A percentile compares a stretch with the other conserved stretches of the same genome.
Evolutionary conservation across 1,140 invertebrate species (phyloP).

Genomic region (Rhopalosiphum maidis): DNA sequence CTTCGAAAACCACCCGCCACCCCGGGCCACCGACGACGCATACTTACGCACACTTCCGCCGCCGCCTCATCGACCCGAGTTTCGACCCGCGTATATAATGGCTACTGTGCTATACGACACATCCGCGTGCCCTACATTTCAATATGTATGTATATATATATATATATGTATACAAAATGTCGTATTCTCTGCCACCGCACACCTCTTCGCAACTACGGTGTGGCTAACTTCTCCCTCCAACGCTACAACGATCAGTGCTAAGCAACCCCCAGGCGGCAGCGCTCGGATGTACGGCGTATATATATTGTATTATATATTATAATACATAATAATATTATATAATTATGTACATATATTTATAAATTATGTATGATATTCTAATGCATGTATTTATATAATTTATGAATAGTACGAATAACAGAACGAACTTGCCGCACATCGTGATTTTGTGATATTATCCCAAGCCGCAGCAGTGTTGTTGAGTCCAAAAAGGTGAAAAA

Average conservation of each 20-base stretch:
- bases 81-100: not conserved
- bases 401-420: not conserved
- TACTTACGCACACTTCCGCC: not conserved
- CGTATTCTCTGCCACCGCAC: not conserved
- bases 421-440: not conserved
- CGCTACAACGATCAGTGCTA: not conserved
- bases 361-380: not conserved
- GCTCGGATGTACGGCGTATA: not conserved
- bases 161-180: not conserved
- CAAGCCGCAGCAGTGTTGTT: not conserved
- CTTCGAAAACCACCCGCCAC: not conserved
- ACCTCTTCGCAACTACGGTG: not conserved
- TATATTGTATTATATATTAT: not conserved
- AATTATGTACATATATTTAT: no score
- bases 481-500: not conserved
- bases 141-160: not conserved
- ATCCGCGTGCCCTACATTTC: conserved; percentile 22
- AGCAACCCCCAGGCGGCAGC: not conserved
- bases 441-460: not conserved
- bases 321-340: not conserved
- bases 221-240: not conserved
- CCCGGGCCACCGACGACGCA: not conserved
- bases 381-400: not conserved
- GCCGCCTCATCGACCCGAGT: conserved; percentile 23
- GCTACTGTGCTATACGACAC: not conserved